phyloP scores from a whole-genome alignment of 1,140 invertebrate species.

The Vanessa tameamea region DNA sequence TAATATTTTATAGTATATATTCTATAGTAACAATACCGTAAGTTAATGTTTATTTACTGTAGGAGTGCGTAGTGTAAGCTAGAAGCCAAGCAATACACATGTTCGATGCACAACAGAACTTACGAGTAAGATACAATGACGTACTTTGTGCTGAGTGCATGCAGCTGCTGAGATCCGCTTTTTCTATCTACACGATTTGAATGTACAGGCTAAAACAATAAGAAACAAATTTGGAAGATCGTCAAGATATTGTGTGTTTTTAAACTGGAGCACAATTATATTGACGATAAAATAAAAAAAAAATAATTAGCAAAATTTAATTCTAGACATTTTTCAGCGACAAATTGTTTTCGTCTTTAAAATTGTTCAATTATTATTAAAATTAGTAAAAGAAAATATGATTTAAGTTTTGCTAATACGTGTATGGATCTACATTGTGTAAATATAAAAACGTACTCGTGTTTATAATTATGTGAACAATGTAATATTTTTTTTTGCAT shows the following conservation, averaged over 20 bases:
- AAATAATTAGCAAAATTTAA: slow-evolving; percentile 32
- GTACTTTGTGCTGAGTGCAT: slow-evolving; percentile 65
- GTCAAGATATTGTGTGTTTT: slow-evolving; percentile 16
- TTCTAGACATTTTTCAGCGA: neutral
- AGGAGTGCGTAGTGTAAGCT: slow-evolving; percentile 5
- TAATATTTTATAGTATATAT: too few species aligned
- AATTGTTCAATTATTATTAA: neutral
- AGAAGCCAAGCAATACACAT: slow-evolving; percentile 31
- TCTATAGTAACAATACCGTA: too few species aligned
- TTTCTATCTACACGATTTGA: slow-evolving; percentile 66
- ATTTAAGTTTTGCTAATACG: slow-evolving; percentile 33
- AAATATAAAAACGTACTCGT: neutral
- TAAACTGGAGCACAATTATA: slow-evolving; percentile 7
- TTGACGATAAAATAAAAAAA: slow-evolving; percentile 27
- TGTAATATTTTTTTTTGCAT: too few species aligned
- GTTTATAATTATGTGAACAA: neutral
- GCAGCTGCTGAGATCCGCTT: slow-evolving; percentile 62
- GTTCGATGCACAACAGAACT: slow-evolving; percentile 38
- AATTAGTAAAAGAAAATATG: neutral
- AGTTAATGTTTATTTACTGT: neutral
- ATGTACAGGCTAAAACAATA: slow-evolving; percentile 67
- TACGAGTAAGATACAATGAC: slow-evolving; percentile 59
- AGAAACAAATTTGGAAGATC: slow-evolving; percentile 53
- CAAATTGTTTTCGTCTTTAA: neutral
- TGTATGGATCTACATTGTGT: slow-evolving; percentile 15